phyloP scores from a whole-genome alignment of 2,797 vertebrate genomes.

The Melanotaenia trifasciata region DNA sequence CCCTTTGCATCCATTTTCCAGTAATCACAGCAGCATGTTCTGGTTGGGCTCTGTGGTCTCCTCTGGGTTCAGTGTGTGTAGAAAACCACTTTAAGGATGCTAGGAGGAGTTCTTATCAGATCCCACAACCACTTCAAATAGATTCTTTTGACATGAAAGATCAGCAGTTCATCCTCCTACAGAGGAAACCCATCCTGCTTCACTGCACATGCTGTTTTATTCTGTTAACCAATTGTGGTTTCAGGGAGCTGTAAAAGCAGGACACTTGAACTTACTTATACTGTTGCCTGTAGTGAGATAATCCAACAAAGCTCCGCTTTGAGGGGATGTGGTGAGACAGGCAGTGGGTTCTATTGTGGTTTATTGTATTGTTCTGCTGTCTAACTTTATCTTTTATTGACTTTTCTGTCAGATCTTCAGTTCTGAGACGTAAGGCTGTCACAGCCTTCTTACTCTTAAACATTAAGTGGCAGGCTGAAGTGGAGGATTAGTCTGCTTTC shows the following conservation, averaged over 20 bases:
- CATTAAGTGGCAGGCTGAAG: slow-evolving; percentile 32
- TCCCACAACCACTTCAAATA: slow-evolving; percentile 9
- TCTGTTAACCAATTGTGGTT: not conserved
- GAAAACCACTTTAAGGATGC: not conserved
- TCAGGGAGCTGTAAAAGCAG: not conserved
- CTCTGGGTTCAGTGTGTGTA: not conserved
- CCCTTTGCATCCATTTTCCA: not conserved
- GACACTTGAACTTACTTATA: not conserved
- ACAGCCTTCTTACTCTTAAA: slow-evolving; percentile 9
- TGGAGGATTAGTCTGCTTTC: slow-evolving; percentile 27
- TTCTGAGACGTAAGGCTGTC: slow-evolving; percentile 8
- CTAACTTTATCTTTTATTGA: slow-evolving; percentile 43
- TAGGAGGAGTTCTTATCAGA: slow-evolving; percentile 12
- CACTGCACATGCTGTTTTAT: not conserved
- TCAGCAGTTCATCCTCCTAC: not conserved
- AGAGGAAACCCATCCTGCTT: not conserved
- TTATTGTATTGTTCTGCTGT: slow-evolving; percentile 13
- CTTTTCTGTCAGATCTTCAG: slow-evolving; percentile 11
- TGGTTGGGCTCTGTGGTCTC: slow-evolving; percentile 6
- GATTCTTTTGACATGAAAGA: slow-evolving; percentile 2
- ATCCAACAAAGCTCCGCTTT: not conserved
- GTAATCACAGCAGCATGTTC: slow-evolving; percentile 19
- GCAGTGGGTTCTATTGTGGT: not conserved
- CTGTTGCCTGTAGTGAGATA: not conserved
- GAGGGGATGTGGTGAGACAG: slow-evolving; percentile 15